A percentile compares a stretch with the other conserved stretches of the same genome.
Evolutionary conservation across 2,888 invertebrate species (phyloP).

Genomic region (Trachelus iudaicus): DNA sequence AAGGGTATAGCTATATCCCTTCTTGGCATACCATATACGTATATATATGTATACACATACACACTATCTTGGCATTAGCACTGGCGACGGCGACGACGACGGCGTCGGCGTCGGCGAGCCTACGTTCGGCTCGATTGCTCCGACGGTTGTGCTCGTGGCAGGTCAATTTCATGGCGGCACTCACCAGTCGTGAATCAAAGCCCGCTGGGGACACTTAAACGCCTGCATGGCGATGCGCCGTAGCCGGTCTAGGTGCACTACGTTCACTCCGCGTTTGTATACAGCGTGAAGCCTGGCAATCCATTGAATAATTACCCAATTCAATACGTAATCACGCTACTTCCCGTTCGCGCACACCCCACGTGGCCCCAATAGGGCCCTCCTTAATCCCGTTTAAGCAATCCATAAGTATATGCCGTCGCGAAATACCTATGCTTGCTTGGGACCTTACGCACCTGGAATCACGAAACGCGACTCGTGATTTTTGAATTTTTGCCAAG

Average conservation of each 20-base stretch:
- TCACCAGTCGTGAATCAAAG: constrained; percentile 46
- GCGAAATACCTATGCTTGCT: constrained; percentile 6
- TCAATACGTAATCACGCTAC: constrained; percentile 55
- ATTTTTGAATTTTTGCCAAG: too few relatives aligned
- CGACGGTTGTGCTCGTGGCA: constrained; percentile 36
- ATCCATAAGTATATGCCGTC: constrained; percentile 4
- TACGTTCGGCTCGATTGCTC: constrained; percentile 24
- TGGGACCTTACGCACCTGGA: too few relatives aligned
- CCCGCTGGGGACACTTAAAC: constrained; percentile 45
- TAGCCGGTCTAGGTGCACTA: constrained; percentile 10
- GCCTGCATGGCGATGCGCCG: constrained; percentile 24
- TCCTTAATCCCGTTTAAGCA: not conserved
- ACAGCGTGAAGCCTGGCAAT: constrained; percentile 37
- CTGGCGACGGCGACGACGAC: too few relatives aligned
- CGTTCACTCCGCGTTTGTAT: constrained; percentile 32
- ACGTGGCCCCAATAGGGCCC: constrained; percentile 12
- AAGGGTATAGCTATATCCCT: too few relatives aligned
- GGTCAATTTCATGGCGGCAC: constrained; percentile 45
- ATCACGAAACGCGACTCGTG: too few relatives aligned
- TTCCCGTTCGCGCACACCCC: constrained; percentile 33
- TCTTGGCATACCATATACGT: too few relatives aligned
- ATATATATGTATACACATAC: too few relatives aligned
- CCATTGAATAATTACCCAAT: constrained; percentile 53
- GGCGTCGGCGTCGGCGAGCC: not conserved
- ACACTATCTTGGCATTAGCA: too few relatives aligned